Evolutionary conservation across 2,113 vertebrate species (phyloP).

Genomic region (Nothoprocta pentlandii): DNA sequence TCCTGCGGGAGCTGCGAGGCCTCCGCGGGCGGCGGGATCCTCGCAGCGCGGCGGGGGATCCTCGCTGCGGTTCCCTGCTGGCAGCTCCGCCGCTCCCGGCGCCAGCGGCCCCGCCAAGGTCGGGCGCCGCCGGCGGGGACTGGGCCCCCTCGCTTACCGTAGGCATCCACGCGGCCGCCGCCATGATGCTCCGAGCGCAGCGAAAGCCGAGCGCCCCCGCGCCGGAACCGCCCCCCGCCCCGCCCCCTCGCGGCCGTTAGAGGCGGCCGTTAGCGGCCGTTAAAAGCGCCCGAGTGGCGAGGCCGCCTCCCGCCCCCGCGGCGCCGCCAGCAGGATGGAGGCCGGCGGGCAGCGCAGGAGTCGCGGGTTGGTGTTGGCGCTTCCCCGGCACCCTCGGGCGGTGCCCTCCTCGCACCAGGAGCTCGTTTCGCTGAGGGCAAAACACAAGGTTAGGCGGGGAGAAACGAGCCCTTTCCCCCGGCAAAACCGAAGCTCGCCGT

Average conservation of each 20-base stretch:
- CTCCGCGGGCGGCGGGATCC: too few species aligned
- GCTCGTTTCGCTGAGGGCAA: not conserved
- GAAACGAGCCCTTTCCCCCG: accelerated
- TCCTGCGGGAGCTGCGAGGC: too few species aligned
- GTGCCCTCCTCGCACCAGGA: not conserved
- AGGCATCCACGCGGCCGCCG: constrained; percentile 62
- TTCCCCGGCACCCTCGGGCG: too few species aligned
- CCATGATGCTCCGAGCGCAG: constrained; percentile 12
- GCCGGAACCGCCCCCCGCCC: not conserved
- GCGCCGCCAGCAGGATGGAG: not conserved
- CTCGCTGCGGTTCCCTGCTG: too few species aligned
- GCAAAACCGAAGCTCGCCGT: too few species aligned
- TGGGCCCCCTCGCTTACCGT: constrained; percentile 45
- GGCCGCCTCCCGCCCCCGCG: too few species aligned
- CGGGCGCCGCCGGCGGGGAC: not conserved
- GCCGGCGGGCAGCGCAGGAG: too few species aligned
- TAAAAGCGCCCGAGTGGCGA: too few species aligned
- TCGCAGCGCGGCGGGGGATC: too few species aligned
- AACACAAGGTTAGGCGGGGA: not conserved
- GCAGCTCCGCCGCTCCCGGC: too few species aligned
- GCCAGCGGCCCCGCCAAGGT: not conserved
- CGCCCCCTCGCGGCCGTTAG: not conserved
- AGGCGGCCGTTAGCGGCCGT: too few species aligned
- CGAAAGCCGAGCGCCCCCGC: not conserved
- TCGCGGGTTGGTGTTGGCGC: too few species aligned